phyloP scores from a whole-genome alignment of 2,113 vertebrate genomes.

The Perca fluviatilis region DNA sequence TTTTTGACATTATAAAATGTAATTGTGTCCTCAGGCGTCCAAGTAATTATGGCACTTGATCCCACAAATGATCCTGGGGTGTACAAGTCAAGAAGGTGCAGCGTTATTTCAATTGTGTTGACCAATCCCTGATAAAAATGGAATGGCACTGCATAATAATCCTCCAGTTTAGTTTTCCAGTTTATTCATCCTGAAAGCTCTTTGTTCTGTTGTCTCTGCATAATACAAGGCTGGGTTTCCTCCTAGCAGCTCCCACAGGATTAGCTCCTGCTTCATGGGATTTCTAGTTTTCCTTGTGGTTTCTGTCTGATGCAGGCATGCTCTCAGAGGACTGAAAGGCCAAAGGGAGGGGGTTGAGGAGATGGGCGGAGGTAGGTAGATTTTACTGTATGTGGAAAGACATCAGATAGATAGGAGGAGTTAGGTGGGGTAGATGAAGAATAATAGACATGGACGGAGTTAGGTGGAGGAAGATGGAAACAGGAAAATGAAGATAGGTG shows the following conservation, averaged over 20 bases:
- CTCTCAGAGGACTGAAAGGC: neutral
- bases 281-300: constrained; percentile 2
- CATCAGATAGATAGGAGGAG: neutral
- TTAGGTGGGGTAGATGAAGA: neutral
- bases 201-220: neutral
- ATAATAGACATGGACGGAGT: neutral
- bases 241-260: constrained; percentile 1
- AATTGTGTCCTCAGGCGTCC: constrained; percentile 41
- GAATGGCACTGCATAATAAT: constrained; percentile 16
- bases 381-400: neutral
- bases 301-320: constrained; percentile 28
- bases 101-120: constrained; percentile 25
- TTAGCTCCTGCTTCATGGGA: neutral
- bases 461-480: neutral
- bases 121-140: constrained; percentile 36
- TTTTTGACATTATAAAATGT: constrained; percentile 53
- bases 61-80: constrained; percentile 15
- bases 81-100: constrained; percentile 26
- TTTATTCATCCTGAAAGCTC: constrained; percentile 19
- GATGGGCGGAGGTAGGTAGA: neutral
- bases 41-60: constrained; percentile 33
- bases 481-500: neutral
- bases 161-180: neutral
- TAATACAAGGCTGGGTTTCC: neutral
- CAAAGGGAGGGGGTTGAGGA: neutral